phyloP scores from a whole-genome alignment of 2,888 invertebrate genomes.

The Coenonympha glycerion region DNA sequence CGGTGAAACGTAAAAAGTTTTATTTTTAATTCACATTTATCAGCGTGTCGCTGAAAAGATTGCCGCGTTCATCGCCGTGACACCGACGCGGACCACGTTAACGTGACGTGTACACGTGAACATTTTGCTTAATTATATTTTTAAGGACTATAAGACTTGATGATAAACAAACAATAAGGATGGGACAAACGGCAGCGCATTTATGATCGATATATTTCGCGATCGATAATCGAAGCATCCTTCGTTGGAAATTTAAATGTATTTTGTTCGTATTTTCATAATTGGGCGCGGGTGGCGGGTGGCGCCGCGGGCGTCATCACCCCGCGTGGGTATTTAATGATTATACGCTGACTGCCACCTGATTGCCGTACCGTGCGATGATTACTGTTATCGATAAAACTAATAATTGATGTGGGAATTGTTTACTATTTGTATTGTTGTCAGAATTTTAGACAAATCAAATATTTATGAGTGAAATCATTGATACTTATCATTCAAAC shows the following conservation, averaged over 20 bases:
- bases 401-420: constrained; percentile 31
- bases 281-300: constrained; percentile 63
- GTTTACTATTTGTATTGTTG: constrained; percentile 12
- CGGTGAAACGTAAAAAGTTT: too few species aligned
- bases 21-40: too few species aligned
- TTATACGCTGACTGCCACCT: constrained; percentile 76
- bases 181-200: constrained; percentile 32
- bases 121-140: background rate
- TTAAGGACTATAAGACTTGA: constrained; percentile 2
- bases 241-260: constrained; percentile 63
- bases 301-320: constrained; percentile 67
- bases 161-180: constrained; percentile 38
- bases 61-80: too few species aligned
- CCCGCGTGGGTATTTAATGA: constrained; percentile 75
- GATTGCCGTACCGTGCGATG: constrained; percentile 63
- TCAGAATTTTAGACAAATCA: background rate
- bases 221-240: constrained; percentile 38
- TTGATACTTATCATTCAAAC: background rate
- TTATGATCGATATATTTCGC: constrained; percentile 30
- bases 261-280: constrained; percentile 76
- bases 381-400: constrained; percentile 54
- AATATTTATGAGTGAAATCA: background rate
- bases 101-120: too few species aligned
- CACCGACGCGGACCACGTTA: too few species aligned
- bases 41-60: too few species aligned